These are phyloP conservation scores for Mizuhopecten yessoensis DNA, from an alignment of 1,140 invertebrate species.

Conservation along the genomic window DNA sequence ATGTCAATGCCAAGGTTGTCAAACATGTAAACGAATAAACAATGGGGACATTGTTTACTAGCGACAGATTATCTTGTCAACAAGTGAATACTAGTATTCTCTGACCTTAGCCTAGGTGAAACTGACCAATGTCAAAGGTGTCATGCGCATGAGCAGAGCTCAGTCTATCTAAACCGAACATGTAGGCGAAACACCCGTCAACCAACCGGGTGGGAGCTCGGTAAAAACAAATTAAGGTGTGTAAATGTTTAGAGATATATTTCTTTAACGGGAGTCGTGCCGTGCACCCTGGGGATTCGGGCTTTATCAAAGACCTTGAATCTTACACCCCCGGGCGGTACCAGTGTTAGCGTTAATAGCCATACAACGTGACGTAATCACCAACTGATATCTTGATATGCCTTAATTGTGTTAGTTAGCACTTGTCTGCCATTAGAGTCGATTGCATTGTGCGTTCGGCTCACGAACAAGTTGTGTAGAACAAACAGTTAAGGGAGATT, in stretches of 20 bases:
- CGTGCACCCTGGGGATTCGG: not conserved
- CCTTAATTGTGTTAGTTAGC: not conserved
- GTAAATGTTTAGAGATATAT: not conserved
- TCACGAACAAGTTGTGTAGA: not conserved
- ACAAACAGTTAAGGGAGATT: conserved; percentile 5
- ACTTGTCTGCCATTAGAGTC: not conserved
- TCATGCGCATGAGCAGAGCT: too few relatives aligned
- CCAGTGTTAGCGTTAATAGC: not conserved
- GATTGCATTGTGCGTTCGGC: not conserved
- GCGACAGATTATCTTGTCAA: too few relatives aligned
- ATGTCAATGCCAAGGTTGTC: too few relatives aligned
- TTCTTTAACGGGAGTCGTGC: not conserved
- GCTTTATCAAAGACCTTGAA: not conserved
- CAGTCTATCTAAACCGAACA: too few relatives aligned
- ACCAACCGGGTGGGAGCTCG: too few relatives aligned
- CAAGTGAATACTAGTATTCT: too few relatives aligned
- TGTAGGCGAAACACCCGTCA: too few relatives aligned
- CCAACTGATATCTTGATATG: not conserved
- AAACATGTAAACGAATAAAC: too few relatives aligned
- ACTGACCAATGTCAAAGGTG: too few relatives aligned
- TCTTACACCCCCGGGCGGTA: too few relatives aligned
- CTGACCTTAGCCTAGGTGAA: not conserved
- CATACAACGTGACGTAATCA: not conserved
- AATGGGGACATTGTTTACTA: too few relatives aligned
- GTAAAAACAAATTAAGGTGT: not conserved